phyloP scores from a whole-genome alignment of 2,888 invertebrate species.

The Alloscopus bannaensis region DNA sequence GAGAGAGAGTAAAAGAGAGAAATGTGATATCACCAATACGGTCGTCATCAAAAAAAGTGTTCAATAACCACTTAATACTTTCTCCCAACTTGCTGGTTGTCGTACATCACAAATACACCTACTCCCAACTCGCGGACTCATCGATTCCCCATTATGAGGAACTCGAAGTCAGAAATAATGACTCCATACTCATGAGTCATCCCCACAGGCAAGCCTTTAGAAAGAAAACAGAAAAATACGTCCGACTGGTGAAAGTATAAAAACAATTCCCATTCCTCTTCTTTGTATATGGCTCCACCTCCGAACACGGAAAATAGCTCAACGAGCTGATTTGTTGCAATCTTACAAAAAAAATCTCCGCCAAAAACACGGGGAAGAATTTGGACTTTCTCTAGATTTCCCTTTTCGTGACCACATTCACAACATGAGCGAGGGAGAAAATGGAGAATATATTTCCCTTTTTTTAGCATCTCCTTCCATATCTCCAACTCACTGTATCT shows the following conservation, averaged over 20 bases:
- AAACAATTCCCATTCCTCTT: conserved; percentile 28
- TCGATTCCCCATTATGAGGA: conserved; percentile 1
- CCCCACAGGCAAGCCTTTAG: too few relatives aligned
- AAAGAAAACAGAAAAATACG: conserved; percentile 5
- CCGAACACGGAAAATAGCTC: background rate
- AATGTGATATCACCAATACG: background rate
- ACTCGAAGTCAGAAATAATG: background rate
- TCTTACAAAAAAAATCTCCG: conserved; percentile 21
- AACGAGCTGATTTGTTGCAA: conserved; percentile 23
- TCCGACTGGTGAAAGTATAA: conserved; percentile 6
- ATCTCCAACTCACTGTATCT: background rate
- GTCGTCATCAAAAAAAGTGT: too few relatives aligned
- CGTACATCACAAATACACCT: conserved; percentile 15
- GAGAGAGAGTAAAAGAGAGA: conserved; percentile 10
- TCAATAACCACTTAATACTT: too few relatives aligned
- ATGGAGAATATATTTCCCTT: too few relatives aligned
- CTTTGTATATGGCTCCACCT: background rate
- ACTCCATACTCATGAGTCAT: too few relatives aligned
- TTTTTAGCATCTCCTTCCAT: background rate
- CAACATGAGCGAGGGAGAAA: background rate
- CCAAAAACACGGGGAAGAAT: conserved; percentile 4
- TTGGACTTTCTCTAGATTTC: conserved; percentile 4
- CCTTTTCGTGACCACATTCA: background rate
- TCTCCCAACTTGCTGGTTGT: too few relatives aligned
- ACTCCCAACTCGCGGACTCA: background rate